These are phyloP conservation scores for Alligator sinensis DNA, from an alignment of 2,113 vertebrate species.

Conservation along the genomic window DNA sequence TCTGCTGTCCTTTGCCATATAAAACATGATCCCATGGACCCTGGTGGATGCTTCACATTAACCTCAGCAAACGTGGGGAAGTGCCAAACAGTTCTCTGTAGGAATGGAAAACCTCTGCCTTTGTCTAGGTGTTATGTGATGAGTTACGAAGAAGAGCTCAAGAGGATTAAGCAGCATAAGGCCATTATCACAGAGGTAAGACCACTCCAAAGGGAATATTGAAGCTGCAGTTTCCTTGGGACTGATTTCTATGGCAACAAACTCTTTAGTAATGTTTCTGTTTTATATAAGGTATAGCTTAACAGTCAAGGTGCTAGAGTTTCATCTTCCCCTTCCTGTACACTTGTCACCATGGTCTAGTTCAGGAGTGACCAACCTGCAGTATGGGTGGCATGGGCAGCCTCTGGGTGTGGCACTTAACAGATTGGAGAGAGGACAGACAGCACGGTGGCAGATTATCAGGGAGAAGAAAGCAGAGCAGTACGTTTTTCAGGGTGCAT, in stretches of 20 bases:
- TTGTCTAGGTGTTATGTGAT: conserved; percentile 91
- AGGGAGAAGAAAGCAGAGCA: too few species aligned
- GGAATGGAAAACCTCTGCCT: conserved; percentile 91
- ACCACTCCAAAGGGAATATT: not conserved
- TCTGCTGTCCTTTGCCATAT: conserved; percentile 97
- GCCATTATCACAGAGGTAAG: conserved; percentile 96
- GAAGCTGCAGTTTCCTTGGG: not conserved
- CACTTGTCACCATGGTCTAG: not conserved
- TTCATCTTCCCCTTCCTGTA: not conserved
- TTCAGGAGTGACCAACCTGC: not conserved
- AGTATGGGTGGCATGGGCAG: too few species aligned
- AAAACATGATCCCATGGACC: conserved; percentile 94
- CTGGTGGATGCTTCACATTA: conserved; percentile 92
- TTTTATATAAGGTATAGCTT: not conserved
- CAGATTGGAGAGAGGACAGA: too few species aligned
- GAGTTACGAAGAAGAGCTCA: conserved; percentile 91
- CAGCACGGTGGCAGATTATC: too few species aligned
- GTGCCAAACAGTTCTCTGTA: conserved; percentile 94
- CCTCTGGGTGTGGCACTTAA: too few species aligned
- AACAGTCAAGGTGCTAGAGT: not conserved
- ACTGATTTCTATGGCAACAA: not conserved
- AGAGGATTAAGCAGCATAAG: conserved; percentile 91
- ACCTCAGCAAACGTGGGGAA: conserved; percentile 97
- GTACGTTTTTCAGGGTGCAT: too few species aligned
- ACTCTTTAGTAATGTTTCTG: too few species aligned